A percentile compares a stretch with the other conserved stretches of the same genome.
phyloP scores from a whole-genome alignment of 2,113 vertebrate species.

The Melanocharis versteri region DNA sequence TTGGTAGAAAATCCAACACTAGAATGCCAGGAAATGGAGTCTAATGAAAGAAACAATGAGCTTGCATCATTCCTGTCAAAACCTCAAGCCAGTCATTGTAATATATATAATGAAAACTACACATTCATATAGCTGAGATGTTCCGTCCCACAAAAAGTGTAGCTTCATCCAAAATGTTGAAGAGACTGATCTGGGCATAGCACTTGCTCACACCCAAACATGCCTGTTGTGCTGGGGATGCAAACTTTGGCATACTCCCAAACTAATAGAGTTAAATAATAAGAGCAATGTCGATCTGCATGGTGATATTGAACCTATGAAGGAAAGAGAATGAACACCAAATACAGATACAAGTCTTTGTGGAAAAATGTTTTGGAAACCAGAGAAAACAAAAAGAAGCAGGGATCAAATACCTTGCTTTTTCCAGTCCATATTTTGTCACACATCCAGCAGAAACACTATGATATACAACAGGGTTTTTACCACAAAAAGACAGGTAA shows the following conservation, averaged over 20 bases:
- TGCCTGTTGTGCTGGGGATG: rapidly evolving
- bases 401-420: not conserved
- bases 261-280: not conserved
- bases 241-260: not conserved
- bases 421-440: not conserved
- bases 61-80: not conserved
- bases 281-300: not conserved
- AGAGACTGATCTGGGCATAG: not conserved
- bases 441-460: not conserved
- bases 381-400: not conserved
- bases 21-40: not conserved
- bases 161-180: not conserved
- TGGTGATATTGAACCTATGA: not conserved
- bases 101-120: not conserved
- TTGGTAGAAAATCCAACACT: not conserved
- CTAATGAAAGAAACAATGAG: not conserved
- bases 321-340: not conserved
- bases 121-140: not conserved
- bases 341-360: not conserved
- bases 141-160: not conserved
- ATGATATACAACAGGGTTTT: not conserved
- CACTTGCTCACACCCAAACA: too few species aligned
- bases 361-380: not conserved
- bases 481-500: not conserved
- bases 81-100: not conserved